Base-by-base conservation (phyloP, 2,113 vertebrate genomes). In the Aspidoscelis tigris region DNA sequence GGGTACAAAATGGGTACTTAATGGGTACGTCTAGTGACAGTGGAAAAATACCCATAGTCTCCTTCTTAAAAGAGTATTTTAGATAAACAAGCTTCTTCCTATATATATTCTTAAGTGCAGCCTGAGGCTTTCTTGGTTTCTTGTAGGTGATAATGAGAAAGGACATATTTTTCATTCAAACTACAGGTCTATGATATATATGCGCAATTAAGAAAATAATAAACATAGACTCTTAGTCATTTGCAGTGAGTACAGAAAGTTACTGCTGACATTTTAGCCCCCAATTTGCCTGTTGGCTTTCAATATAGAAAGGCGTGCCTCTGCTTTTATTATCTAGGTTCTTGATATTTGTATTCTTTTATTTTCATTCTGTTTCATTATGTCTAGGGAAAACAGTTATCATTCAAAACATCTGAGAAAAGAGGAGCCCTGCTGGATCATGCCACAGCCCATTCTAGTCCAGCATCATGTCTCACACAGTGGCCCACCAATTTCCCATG, bases 101-200 rank as follows among this genome's bases (percentile, higher is more conserved):
- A 21, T 76, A 33, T 33, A 33, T 72, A 87, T 18, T 86, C 81
- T 41, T 26, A 50, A 26, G 39, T 80, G 39, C 33, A 41, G 7
- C 41, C 33, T 33, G 33, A 33, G n/a, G n/a, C n/a, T n/a, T n/a
- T 71, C n/a, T 74, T 69, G 47, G 26, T 79, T 61, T 61, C 5
- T 0, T 80, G 53, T 41, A 81, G 6, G 1, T 11, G 12, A 9
- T 72, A 68, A 53, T 2, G 53, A 76, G 85, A 5, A 18, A 33
- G 20, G 44, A 84, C 39, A 65, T 16, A 39, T 81, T 61, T 64
- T 80, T 77, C 12, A 76, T 86, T 73, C 16, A 61, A 87, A 81
- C 7, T 22, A 86, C 55, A 26, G 41, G 33, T 33, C 55, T 14
- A 0, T 66, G 61, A 82, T 44, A 7, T 39, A 10, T 16, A 76